phyloP scores from a whole-genome alignment of 2,113 vertebrate genomes.

The Oncorhynchus masou region DNA sequence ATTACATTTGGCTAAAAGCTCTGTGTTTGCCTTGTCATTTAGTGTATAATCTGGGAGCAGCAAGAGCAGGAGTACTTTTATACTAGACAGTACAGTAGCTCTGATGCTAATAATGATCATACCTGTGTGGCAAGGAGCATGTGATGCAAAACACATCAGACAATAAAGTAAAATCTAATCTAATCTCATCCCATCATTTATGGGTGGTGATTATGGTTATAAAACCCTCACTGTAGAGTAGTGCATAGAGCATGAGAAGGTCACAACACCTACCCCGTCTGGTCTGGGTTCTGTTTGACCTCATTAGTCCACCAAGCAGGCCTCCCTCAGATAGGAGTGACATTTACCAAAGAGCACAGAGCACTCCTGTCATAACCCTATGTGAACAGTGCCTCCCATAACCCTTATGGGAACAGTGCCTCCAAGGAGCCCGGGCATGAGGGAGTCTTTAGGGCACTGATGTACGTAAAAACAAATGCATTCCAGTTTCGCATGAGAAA shows the following conservation, averaged over 20 bases:
- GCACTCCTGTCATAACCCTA: neutral
- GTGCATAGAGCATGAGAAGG: neutral
- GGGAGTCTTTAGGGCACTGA: slow-evolving; percentile 7
- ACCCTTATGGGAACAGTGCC: neutral
- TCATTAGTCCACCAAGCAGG: neutral
- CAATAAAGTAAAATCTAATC: no score
- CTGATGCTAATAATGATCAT: no score
- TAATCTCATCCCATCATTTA: no score
- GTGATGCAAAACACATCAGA: no score
- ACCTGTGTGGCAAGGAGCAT: no score
- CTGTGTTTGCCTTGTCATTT: no score
- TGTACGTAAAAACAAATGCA: slow-evolving; percentile 7
- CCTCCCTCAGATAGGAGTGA: neutral
- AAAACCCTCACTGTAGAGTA: no score
- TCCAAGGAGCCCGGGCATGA: neutral
- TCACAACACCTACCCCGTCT: neutral
- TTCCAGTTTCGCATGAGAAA: slow-evolving; percentile 4
- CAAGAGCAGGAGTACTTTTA: no score
- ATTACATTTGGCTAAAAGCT: no score
- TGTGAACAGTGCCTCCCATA: neutral
- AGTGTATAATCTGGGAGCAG: no score
- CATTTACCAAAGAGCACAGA: neutral
- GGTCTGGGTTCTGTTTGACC: neutral
- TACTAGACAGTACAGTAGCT: no score
- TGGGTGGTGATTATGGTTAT: no score